phyloP scores from a whole-genome alignment of 2,888 invertebrate genomes.

The Gari tellinella region DNA sequence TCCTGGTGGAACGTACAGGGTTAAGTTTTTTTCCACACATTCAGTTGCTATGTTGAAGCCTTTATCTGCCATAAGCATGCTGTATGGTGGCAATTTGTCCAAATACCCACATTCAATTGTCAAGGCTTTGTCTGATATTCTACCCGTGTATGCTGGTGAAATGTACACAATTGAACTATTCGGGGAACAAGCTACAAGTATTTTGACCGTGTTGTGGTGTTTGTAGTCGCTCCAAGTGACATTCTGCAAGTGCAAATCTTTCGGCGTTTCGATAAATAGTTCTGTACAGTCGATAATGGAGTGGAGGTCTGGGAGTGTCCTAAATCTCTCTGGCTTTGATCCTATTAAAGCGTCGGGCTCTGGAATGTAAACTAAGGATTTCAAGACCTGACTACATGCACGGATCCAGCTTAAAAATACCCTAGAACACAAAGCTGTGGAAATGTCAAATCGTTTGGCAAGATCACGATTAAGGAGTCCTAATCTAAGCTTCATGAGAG shows the following conservation, averaged over 20 bases:
- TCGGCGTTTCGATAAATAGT: conserved; percentile 53
- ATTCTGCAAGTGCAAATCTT: conserved; percentile 43
- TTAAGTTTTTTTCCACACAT: conserved; percentile 13
- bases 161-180: conserved; percentile 53
- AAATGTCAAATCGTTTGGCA: conserved; percentile 44
- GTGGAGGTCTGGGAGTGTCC: conserved; percentile 31
- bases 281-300: conserved; percentile 49
- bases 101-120: conserved; percentile 47
- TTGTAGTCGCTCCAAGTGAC: conserved; percentile 63
- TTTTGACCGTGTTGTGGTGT: conserved; percentile 63
- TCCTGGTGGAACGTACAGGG: conserved; percentile 50
- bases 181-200: conserved; percentile 51
- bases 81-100: conserved; percentile 37
- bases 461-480: conserved; percentile 42
- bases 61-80: conserved; percentile 59
- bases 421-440: conserved; percentile 31
- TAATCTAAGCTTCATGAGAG: conserved; percentile 40
- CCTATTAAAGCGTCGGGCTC: conserved; percentile 31
- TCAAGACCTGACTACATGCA: conserved; percentile 20
- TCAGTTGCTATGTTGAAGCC: conserved; percentile 58
- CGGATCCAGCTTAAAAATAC: conserved; percentile 44
- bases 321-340: conserved; percentile 34
- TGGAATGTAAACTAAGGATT: conserved; percentile 27
- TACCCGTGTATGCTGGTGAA: conserved; percentile 47
- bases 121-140: conserved; percentile 54